Base-by-base conservation (phyloP, 2,888 invertebrate species). In the Glaucopsyche alexis region DNA sequence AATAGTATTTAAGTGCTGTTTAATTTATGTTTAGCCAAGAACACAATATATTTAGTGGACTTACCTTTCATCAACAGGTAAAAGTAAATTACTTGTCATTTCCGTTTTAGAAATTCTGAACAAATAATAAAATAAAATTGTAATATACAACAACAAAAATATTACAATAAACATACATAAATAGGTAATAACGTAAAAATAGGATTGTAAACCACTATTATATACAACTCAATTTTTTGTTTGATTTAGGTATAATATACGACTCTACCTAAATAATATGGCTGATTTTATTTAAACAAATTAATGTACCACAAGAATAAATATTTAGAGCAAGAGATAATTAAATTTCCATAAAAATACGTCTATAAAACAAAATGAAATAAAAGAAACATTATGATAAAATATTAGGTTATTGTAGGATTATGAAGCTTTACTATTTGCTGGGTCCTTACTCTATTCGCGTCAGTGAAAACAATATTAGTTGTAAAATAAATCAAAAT, bases 31-130 rank as follows among this genome's bases (percentile, higher is more conserved):
- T 1, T 5, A 19, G 5, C 55, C 9, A 19, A 29, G 4, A 29
- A 29, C 29, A 29, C 29, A 29, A n/a, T n/a, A n/a, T n/a, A n/a
- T n/a, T 29, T 3, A 60, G 19, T 60, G 14, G 11, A 69, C 76
- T 78, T 75, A 78, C 79, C 79, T 79, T 73, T 80, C 78, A 29
- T 79, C 78, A 64, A 82, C 75, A 42, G 78, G 77, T 75, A 81
- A 71, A 73, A 79, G 77, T 73, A 80, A 77, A 75, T 77, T 72
- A 49, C 77, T 76, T 78, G 79, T 75, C 70, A 69, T 76, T 76
- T 76, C 80, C 75, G 72, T 71, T 71, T 71, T 75, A 45, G 76
- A 75, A 52, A 74, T 73, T 64, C 79, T 79, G 75, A 74, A 77
- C 73, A 74, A 72, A 74, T 29, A 49, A 52, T 73, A 52, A 45